Base-by-base conservation (phyloP, 1,140 invertebrate species). In the Pseudomyrmex concolor region DNA sequence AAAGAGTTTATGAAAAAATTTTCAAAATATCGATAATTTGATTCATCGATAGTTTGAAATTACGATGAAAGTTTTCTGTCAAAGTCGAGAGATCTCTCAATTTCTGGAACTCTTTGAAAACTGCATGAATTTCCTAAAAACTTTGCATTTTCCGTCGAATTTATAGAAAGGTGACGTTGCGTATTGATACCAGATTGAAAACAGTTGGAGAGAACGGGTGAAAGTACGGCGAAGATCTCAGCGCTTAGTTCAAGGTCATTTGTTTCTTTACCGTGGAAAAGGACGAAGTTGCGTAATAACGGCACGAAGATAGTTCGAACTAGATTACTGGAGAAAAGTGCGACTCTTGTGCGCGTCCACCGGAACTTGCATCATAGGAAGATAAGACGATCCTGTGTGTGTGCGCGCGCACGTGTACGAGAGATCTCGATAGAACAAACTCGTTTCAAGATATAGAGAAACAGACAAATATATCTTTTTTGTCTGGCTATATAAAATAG, bases 141-240 rank as follows among this genome's bases (percentile, higher is more conserved):
- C 45, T 63, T 19, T 45, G 45, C 51, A 51, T 3, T 8, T 19
- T 10, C 15, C 54, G 13, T 57, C 2, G 12, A 62, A 25, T 1
- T 12, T 51, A 15, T 76, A 12, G 12, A 8, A 66, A 51, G 22
- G 48, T 76, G n/a, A 51, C 83, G 60, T 48, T 50, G 66, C 48
- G 17, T 1, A 2, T 12, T 48, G 17, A n/a, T 63, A 80, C 73
- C 84, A 51, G 51, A 87, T 25, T 57, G 63, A 45, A 78, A 62
- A 77, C 76, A 67, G 63, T 70, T 67, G 83, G 78, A 85, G 84
- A 80, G 84, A 80, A 85, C 73, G 51, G 55, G 68, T 85, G 86
- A 89, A 89, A 83, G 87, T 87, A 15, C 50, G 9, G 34, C 13
- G 62, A 87, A 78, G 73, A 63, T 80, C 67, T 74, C 19, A 45